A percentile compares a stretch with the other conserved stretches of the same genome.
phyloP scores from a whole-genome alignment of 2,113 vertebrate species.

The Ahaetulla prasina region DNA sequence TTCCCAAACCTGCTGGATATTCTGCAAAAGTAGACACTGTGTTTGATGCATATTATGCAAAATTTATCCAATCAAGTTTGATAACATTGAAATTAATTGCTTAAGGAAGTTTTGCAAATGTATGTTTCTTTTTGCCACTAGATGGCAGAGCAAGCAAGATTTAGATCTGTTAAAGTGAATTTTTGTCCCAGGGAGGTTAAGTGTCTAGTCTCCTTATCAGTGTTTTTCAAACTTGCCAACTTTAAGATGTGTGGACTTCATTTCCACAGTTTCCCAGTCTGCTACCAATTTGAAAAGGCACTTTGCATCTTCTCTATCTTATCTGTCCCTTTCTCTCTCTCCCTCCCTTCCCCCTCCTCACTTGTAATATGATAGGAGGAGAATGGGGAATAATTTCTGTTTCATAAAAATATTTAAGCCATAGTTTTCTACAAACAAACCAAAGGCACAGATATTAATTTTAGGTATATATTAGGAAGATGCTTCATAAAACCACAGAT shows the following conservation, averaged over 20 bases:
- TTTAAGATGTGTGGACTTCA: background rate
- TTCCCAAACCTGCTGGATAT: background rate
- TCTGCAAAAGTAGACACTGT: background rate
- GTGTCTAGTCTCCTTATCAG: background rate
- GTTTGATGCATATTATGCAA: background rate
- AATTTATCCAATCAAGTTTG: background rate
- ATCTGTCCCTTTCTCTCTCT: background rate
- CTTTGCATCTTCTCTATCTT: background rate
- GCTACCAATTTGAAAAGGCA: background rate
- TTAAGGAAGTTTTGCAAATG: background rate
- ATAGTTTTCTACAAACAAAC: background rate
- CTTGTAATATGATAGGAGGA: background rate
- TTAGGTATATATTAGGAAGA: background rate
- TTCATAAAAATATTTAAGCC: background rate
- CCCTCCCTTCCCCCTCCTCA: background rate
- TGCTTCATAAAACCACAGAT: background rate
- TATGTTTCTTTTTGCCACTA: constrained; percentile 50
- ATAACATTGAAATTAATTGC: background rate
- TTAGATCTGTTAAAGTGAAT: background rate
- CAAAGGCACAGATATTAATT: background rate
- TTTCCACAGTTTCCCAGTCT: background rate
- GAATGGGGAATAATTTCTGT: background rate
- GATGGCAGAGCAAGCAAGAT: constrained; percentile 63
- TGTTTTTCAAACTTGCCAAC: background rate
- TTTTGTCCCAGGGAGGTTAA: background rate